phyloP scores from a whole-genome alignment of 2,113 vertebrate species.

The Dendrocopos noguchii region DNA sequence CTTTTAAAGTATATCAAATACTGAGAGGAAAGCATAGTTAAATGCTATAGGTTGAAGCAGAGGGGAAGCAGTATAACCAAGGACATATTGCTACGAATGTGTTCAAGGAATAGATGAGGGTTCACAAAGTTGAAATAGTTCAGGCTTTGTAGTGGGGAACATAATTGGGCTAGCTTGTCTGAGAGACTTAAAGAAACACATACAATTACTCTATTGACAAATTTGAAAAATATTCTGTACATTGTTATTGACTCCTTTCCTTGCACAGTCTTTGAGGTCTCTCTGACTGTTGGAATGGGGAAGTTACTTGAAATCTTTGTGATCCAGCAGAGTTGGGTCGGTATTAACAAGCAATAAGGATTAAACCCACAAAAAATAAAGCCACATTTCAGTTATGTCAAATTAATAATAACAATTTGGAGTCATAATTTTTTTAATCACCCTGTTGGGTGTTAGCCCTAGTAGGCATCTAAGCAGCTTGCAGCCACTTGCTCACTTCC shows the following conservation, averaged over 20 bases:
- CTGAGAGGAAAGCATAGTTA: not conserved
- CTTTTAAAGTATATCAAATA: not conserved
- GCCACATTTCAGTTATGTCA: not conserved
- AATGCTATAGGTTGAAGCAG: not conserved
- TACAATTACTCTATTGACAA: not conserved
- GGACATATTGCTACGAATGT: not conserved
- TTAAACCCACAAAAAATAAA: not conserved
- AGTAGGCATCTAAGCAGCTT: not conserved
- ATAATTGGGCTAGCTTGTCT: not conserved
- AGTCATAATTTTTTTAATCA: not conserved
- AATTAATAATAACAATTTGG: not conserved
- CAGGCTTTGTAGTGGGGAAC: not conserved
- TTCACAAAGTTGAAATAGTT: not conserved
- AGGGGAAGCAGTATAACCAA: not conserved
- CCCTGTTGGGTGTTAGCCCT: not conserved
- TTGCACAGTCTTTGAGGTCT: not conserved
- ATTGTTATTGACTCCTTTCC: not conserved
- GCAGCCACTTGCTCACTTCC: rapidly evolving
- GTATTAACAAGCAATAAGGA: not conserved
- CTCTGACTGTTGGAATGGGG: not conserved
- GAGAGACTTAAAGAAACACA: too few species aligned
- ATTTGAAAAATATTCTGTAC: not conserved
- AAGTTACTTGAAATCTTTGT: not conserved
- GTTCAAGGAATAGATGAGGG: not conserved
- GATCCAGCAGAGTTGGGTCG: not conserved